Evolutionary conservation across 2,113 vertebrate species (phyloP).

Genomic region (Sitta europaea): DNA sequence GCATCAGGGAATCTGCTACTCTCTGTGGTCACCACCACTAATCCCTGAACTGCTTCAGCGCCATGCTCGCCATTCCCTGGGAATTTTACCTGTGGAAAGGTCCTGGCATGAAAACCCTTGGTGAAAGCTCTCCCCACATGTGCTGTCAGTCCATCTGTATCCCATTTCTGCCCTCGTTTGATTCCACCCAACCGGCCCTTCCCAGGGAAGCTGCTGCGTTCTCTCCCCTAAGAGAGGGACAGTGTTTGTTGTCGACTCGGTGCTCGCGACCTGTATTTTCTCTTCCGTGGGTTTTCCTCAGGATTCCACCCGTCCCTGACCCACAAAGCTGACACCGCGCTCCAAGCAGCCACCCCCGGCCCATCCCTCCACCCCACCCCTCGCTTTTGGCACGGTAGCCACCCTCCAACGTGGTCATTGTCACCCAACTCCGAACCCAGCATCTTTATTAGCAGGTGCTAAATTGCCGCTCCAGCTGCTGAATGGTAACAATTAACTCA

Average conservation of each 20-base stretch:
- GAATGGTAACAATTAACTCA: constrained; percentile 69
- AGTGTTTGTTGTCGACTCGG: neutral
- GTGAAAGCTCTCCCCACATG: neutral
- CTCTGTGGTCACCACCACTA: rapidly evolving
- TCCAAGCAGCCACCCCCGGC: neutral
- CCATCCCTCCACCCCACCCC: neutral
- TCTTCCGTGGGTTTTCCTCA: neutral
- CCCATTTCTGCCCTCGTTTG: neutral
- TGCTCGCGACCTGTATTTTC: neutral
- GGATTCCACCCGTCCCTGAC: neutral
- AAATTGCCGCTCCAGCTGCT: constrained; percentile 71
- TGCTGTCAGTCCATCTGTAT: neutral
- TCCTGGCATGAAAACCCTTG: neutral
- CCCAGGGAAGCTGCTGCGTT: neutral
- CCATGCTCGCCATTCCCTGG: neutral
- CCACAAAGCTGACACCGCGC: neutral
- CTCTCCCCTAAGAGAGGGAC: neutral
- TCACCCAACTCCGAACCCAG: neutral
- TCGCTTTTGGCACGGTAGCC: neutral
- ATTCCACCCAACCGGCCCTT: neutral
- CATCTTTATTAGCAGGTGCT: constrained; percentile 69
- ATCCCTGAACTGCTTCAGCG: neutral
- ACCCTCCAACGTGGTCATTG: constrained; percentile 5
- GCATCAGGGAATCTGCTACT: rapidly evolving
- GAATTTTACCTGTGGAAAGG: neutral